Evolutionary conservation across 2,113 vertebrate genomes (phyloP).

Genomic region (Pogona vitticeps): DNA sequence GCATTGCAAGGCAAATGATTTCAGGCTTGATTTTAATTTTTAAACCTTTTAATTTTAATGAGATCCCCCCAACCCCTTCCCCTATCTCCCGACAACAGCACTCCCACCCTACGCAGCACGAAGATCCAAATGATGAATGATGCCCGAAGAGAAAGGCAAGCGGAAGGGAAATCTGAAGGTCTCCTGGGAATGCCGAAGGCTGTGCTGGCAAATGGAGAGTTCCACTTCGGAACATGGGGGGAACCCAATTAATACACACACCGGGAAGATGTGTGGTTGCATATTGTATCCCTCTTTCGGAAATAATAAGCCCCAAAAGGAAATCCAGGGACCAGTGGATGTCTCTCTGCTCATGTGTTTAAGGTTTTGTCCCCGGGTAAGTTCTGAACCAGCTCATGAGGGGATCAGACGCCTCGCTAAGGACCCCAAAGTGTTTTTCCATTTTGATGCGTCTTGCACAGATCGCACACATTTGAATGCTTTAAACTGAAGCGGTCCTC

Average conservation of each 20-base stretch:
- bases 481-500: no score
- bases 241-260: constrained; percentile 56
- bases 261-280: constrained; percentile 51
- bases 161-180: constrained; percentile 69
- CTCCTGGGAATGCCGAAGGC: constrained; percentile 64
- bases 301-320: not conserved
- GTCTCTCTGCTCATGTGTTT: not conserved
- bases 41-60: constrained; percentile 60
- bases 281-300: not conserved
- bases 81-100: constrained; percentile 61
- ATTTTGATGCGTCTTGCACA: not conserved
- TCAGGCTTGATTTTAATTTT: constrained; percentile 60
- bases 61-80: constrained; percentile 64
- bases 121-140: constrained; percentile 71
- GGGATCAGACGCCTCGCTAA: not conserved
- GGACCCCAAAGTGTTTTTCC: not conserved
- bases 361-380: not conserved
- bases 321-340: not conserved
- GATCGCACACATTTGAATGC: no score
- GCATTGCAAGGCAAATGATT: constrained; percentile 63
- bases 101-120: constrained; percentile 66
- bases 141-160: constrained; percentile 68
- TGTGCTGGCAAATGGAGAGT: constrained; percentile 63
- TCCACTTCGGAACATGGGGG: constrained; percentile 60
- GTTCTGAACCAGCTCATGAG: not conserved